Percentiles rank a stretch among this genome's conserved stretches.
Evolutionary conservation across 2,888 invertebrate genomes (phyloP).

Genomic region (Torymus tubicola): DNA sequence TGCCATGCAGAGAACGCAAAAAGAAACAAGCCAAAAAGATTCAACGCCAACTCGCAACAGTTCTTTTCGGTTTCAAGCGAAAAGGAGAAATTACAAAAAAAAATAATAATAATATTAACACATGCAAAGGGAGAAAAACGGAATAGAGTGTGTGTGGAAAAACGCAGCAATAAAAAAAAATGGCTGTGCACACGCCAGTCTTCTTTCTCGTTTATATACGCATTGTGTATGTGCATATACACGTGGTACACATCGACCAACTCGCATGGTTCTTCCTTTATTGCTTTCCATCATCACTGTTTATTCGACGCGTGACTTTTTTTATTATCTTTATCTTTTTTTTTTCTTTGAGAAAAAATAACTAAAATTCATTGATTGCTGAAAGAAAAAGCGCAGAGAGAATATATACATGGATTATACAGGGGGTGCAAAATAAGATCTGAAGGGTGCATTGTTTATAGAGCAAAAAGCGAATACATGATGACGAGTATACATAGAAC

Average conservation of each 20-base stretch:
- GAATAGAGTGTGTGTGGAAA: not conserved
- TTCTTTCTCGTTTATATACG: no score
- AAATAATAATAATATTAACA: conserved; percentile 4
- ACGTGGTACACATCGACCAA: no score
- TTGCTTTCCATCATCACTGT: no score
- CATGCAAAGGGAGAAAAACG: conserved; percentile 22
- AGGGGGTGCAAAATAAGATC: no score
- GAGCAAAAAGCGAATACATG: not conserved
- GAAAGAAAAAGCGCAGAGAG: no score
- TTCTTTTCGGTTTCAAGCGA: conserved; percentile 8
- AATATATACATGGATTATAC: no score
- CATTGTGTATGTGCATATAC: no score
- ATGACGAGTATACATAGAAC: not conserved
- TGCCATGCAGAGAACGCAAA: not conserved
- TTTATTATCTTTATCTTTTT: no score
- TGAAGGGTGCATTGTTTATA: not conserved
- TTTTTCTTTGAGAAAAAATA: no score
- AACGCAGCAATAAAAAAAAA: not conserved
- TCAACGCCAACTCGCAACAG: not conserved
- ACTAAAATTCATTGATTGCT: no score
- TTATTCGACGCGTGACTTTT: no score
- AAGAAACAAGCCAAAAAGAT: not conserved
- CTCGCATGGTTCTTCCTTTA: no score
- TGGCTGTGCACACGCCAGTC: not conserved
- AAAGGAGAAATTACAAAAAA: not conserved